Evolutionary conservation across 2,797 vertebrate species (phyloP).

Genomic region (Taeniopygia guttata): DNA sequence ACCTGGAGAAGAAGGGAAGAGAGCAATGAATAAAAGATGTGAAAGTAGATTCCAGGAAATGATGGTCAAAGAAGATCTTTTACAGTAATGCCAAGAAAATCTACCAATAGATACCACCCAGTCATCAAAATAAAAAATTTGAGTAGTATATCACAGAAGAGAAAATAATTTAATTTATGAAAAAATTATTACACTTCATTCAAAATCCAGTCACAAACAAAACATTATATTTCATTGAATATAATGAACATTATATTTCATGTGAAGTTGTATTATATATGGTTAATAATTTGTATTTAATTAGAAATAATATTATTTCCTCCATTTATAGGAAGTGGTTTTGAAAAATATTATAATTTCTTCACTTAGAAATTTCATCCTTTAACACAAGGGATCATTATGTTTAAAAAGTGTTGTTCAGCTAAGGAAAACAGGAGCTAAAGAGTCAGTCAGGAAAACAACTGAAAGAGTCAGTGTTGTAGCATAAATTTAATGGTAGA

Average conservation of each 20-base stretch:
- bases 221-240: too few species aligned
- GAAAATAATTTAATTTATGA: neutral
- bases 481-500: neutral
- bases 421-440: neutral
- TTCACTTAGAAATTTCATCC: neutral
- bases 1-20: neutral
- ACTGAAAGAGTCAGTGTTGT: neutral
- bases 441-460: neutral
- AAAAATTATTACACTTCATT: neutral
- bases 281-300: neutral
- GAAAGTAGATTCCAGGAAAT: conserved; percentile 39
- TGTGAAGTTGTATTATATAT: neutral
- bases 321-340: neutral
- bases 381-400: neutral
- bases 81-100: neutral
- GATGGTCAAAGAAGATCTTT: neutral
- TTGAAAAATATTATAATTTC: neutral
- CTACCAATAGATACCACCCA: neutral
- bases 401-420: neutral
- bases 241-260: neutral
- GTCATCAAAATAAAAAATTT: neutral
- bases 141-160: neutral
- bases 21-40: conserved; percentile 46
- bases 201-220: neutral
- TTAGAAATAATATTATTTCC: neutral